Conservation (phyloP, 2,113 vertebrate species). For the Mormyrus iriodes region DNA sequence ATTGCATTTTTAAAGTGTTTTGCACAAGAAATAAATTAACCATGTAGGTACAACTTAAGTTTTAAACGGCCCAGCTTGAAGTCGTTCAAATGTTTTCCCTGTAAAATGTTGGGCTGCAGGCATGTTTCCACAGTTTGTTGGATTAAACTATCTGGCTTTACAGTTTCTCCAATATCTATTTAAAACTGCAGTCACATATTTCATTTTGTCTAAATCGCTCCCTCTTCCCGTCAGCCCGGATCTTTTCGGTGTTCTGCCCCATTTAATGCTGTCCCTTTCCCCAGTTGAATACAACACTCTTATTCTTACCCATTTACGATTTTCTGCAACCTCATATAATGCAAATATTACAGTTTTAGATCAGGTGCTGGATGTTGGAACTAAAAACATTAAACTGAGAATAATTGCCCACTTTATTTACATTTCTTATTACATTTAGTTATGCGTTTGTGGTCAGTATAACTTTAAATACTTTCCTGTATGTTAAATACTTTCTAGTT, state of each 20-base stretch:
- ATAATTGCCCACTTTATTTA: neutral
- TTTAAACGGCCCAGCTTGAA: neutral
- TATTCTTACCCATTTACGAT: slow-evolving; percentile 3
- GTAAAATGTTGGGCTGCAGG: neutral
- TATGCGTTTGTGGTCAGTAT: neutral
- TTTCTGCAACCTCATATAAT: neutral
- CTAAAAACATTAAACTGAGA: neutral
- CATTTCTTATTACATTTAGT: neutral
- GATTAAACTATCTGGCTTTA: neutral
- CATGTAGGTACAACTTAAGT: neutral
- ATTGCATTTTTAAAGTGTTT: neutral
- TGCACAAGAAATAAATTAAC: neutral
- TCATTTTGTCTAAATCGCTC: neutral
- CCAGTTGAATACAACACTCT: slow-evolving; percentile 10
- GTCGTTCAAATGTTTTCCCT: neutral
- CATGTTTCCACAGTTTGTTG: neutral
- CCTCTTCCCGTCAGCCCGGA: slow-evolving; percentile 21
- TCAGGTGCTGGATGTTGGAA: neutral
- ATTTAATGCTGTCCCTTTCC: slow-evolving; percentile 10
- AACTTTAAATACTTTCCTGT: neutral
- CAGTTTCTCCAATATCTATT: neutral
- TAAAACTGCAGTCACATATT: neutral
- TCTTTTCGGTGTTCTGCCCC: neutral
- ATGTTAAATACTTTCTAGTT: too few species aligned
- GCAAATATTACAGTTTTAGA: slow-evolving; percentile 24